Base-by-base conservation (phyloP, 2,113 vertebrate species). In the Erythrocercus mccallii region DNA sequence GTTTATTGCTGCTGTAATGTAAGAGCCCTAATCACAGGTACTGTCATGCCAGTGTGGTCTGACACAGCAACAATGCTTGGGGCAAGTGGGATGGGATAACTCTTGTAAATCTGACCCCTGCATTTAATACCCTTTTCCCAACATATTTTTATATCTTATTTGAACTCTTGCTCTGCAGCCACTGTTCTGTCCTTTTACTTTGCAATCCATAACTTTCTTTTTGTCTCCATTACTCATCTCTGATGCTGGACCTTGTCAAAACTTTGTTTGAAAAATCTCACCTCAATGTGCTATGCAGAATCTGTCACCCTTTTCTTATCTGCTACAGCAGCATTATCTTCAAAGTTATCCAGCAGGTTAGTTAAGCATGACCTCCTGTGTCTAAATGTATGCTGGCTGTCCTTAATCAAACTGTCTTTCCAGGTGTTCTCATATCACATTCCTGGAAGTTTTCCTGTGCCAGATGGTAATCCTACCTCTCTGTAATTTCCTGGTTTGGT, bases 311-410 rank as follows among this genome's bases (percentile, higher is more conserved):
- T 92, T 94, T 92, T 86, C 90, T 95, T 95, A 84, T 95, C 88
- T 97, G 85, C 79, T 72, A 45, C 0, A 30, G 47, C 90, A 93
- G 56, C 70, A 60, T 92, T 96, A 90, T 95, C 92, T 96, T 97
- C 93, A 96, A 96, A 96, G 94, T 83, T 81, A 96, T 64, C 88
- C 92, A 90, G 82, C 88, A 71, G 82, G 95, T 93, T 95, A 96
- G 90, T 94, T 96, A 95, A 96, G 93, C 90, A 42, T 94, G 92
- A 97, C 94, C 95, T 96, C 90, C 93, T 88, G 47, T 86, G 95
- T 93, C 90, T 96, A 91, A 92, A 64, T 81, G 68, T 37, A 40
- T 81, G 62, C 81, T 94, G 81, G 15, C 84, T 72, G 57, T 90
- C 72, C 81, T 94, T 95, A 96, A 96, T 96, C 96, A 96, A 96